Conservation (phyloP, 1,140 invertebrate species). For the Drosophila bocqueti region DNA sequence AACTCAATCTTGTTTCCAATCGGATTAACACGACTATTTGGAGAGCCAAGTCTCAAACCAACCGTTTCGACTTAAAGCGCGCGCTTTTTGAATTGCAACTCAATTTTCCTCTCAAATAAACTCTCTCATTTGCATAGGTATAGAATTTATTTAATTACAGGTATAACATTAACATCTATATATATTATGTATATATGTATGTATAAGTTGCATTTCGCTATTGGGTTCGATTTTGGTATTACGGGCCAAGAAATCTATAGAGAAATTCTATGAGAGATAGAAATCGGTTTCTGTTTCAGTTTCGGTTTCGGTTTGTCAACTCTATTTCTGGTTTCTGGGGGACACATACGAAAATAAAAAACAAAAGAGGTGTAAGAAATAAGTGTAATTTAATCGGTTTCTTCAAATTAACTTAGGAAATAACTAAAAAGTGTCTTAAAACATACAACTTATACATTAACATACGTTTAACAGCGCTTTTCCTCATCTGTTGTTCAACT, state of each 20-base stretch:
- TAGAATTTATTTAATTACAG: conserved; percentile 83
- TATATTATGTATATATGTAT: conserved; percentile 78
- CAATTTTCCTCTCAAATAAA: not conserved
- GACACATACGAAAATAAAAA: conserved; percentile 24
- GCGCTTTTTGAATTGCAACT: not conserved
- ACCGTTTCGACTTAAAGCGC: not conserved
- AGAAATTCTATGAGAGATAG: conserved; percentile 44
- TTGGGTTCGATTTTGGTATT: conserved; percentile 45
- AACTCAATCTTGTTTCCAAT: too few relatives aligned
- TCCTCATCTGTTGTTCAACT: conserved; percentile 64
- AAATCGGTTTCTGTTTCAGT: conserved; percentile 27
- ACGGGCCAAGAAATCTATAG: conserved; percentile 34
- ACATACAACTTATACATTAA: conserved; percentile 63
- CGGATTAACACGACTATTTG: too few relatives aligned
- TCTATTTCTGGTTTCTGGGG: conserved; percentile 12
- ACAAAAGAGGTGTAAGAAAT: conserved; percentile 63
- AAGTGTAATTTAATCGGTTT: conserved; percentile 80
- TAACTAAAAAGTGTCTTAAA: conserved; percentile 83
- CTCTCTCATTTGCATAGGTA: conserved; percentile 60
- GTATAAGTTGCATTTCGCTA: conserved; percentile 77
- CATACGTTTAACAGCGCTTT: conserved; percentile 73
- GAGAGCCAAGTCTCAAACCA: too few relatives aligned
- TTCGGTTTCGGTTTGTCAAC: conserved; percentile 4
- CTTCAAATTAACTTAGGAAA: conserved; percentile 80
- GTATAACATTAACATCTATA: conserved; percentile 83